These are phyloP conservation scores for Crotalus tigris DNA, from an alignment of 2,113 vertebrate genomes.

Conservation along the genomic window DNA sequence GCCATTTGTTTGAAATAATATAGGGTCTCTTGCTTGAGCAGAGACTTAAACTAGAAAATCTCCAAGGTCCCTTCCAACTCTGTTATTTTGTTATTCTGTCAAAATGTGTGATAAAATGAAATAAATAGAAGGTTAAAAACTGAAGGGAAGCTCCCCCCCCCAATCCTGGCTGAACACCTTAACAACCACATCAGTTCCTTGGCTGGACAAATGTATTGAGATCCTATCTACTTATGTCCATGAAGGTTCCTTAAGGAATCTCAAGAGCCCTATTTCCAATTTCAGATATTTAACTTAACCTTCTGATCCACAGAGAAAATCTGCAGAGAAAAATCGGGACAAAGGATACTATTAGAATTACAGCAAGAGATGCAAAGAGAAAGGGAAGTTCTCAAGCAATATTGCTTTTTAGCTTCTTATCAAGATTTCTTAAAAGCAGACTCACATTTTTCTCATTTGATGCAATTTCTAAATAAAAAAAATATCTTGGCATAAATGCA, in stretches of 20 bases:
- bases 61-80: background rate
- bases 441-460: slow-evolving; percentile 8
- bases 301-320: background rate
- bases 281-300: background rate
- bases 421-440: background rate
- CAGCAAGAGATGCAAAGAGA: background rate
- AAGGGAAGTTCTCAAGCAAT: background rate
- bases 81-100: background rate
- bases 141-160: background rate
- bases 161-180: background rate
- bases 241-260: background rate
- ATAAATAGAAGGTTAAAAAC: background rate
- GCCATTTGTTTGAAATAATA: too few species aligned
- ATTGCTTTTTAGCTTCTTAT: background rate
- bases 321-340: background rate
- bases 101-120: background rate
- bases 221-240: background rate
- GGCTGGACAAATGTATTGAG: background rate
- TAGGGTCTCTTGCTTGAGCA: too few species aligned
- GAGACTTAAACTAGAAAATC: too few species aligned
- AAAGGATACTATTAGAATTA: background rate
- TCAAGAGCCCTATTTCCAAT: background rate
- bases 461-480: slow-evolving; percentile 8
- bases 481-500: background rate
- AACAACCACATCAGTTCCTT: background rate